A percentile compares a stretch with the other conserved stretches of the same genome.
phyloP scores from a whole-genome alignment of 2,113 vertebrate genomes.

The Rhinogobius similis region DNA sequence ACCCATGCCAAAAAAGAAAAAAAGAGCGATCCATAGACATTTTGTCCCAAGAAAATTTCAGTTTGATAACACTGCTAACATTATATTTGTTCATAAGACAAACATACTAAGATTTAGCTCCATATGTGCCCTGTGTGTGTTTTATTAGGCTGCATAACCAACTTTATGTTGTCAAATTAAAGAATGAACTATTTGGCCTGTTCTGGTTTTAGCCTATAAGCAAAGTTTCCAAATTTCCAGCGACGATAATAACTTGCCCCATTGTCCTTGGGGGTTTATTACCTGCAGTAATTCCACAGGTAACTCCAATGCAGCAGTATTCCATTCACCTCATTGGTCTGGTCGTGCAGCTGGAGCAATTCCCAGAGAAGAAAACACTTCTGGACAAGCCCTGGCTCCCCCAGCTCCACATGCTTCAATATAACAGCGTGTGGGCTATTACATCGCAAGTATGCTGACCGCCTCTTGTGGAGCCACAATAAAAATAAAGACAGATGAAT shows the following conservation, averaged over 20 bases:
- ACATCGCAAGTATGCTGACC: constrained; percentile 6
- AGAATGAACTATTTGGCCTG: neutral
- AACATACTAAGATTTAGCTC: no score
- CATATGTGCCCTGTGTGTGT: no score
- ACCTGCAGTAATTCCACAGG: constrained; percentile 38
- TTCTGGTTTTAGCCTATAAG: no score
- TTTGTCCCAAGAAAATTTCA: no score
- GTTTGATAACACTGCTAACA: no score
- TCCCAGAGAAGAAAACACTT: constrained; percentile 41
- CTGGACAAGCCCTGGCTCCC: constrained; percentile 28
- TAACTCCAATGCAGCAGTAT: constrained; percentile 17
- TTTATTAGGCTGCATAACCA: no score
- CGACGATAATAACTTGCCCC: neutral
- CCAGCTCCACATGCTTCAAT: constrained; percentile 13
- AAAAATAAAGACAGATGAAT: constrained; percentile 35
- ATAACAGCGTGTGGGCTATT: constrained; percentile 28
- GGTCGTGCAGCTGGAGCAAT: constrained; percentile 37
- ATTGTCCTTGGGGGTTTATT: constrained; percentile 7
- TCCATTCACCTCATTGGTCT: constrained; percentile 25
- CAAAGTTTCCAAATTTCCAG: no score
- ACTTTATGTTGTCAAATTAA: no score
- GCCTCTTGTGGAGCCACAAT: constrained; percentile 9
- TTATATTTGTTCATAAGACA: no score
- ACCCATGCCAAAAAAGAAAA: neutral
- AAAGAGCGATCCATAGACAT: neutral